Evolutionary conservation across 1,140 invertebrate species (phyloP).

Genomic region (Drosophila tsacasi): DNA sequence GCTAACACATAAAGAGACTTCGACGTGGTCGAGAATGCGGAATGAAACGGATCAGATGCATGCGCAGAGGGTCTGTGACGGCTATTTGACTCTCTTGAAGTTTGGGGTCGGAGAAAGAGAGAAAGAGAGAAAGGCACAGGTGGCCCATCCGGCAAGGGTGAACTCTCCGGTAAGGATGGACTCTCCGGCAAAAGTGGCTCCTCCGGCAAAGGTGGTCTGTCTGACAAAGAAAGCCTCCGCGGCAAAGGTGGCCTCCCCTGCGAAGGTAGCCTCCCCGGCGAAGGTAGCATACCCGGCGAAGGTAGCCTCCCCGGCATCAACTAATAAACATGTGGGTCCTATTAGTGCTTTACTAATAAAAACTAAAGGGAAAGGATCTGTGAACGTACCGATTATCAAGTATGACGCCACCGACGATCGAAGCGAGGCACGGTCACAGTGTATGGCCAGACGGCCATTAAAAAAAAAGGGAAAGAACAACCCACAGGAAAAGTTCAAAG

Average conservation of each 20-base stretch:
- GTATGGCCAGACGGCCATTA: neutral
- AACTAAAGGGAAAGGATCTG: neutral
- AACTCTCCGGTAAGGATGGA: too few species aligned
- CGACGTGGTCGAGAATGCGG: neutral
- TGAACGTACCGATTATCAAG: neutral
- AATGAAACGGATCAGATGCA: neutral
- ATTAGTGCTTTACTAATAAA: neutral
- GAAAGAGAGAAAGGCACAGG: neutral
- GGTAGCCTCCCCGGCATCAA: neutral
- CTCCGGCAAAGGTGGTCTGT: too few species aligned
- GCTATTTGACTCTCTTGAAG: constrained; percentile 35
- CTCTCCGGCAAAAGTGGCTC: too few species aligned
- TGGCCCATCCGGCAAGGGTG: too few species aligned
- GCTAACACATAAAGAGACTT: constrained; percentile 9
- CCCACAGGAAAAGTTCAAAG: neutral
- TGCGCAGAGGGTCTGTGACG: constrained; percentile 47
- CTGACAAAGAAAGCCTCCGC: too few species aligned
- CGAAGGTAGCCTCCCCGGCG: too few species aligned
- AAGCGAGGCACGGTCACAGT: neutral
- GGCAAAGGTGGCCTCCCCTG: too few species aligned
- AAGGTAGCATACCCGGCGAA: too few species aligned
- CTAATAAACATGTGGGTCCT: neutral
- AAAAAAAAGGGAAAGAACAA: neutral
- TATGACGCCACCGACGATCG: constrained; percentile 18
- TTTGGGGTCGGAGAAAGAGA: neutral